Percentiles rank a stretch among this genome's conserved stretches.
Conservation (phyloP, 2,888 invertebrate genomes). For the Napeogenes sylphis region DNA sequence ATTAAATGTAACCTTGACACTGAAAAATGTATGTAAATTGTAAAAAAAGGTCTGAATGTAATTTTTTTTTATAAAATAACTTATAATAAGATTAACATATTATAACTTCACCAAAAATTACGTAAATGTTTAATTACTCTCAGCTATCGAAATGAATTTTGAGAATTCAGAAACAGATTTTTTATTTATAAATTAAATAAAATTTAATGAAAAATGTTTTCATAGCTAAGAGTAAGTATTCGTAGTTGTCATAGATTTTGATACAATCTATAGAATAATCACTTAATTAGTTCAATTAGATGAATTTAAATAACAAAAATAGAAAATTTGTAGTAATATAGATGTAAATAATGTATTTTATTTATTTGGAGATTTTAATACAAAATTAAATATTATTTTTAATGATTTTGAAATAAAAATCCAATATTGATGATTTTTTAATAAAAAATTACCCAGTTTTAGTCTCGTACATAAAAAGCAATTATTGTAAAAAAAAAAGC, state of each 20-base stretch:
- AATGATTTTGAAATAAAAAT: too few relatives aligned
- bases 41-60: not conserved
- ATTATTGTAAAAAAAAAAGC: slow-evolving; percentile 13
- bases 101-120: too few relatives aligned
- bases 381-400: slow-evolving; percentile 3
- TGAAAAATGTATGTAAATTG: slow-evolving; percentile 1
- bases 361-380: slow-evolving; percentile 8
- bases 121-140: not conserved
- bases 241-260: slow-evolving; percentile 32
- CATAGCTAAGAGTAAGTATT: slow-evolving; percentile 1
- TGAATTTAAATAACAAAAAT: slow-evolving; percentile 22
- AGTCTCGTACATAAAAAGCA: slow-evolving; percentile 17
- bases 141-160: not conserved
- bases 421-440: too few relatives aligned
- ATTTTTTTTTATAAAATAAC: not conserved
- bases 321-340: slow-evolving; percentile 18
- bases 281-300: slow-evolving; percentile 25
- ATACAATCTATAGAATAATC: slow-evolving; percentile 24
- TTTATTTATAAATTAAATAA: too few relatives aligned
- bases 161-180: too few relatives aligned
- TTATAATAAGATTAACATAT: too few relatives aligned
- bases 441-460: too few relatives aligned
- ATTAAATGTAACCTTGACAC: not conserved
- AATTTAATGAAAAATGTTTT: not conserved
- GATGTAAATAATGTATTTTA: slow-evolving; percentile 13